Base-by-base conservation (phyloP, 2,888 invertebrate species). In the Antheraea assamensis region DNA sequence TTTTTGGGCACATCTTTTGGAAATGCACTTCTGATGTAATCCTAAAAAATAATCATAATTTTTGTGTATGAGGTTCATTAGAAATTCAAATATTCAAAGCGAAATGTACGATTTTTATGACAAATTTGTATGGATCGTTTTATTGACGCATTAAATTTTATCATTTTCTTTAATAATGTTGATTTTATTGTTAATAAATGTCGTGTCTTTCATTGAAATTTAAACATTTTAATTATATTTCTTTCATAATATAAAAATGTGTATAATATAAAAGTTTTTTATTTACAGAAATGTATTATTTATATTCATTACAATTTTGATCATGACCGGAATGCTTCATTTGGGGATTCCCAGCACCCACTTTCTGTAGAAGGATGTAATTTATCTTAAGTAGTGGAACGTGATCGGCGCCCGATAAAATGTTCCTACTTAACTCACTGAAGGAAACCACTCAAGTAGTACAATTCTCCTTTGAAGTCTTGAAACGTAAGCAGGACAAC, bases 401-500 rank as follows among this genome's bases (percentile, higher is more conserved):
- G 91, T 91, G 91, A 88, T 85, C 84, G 73, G 86, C 80, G 75
- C 86, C 75, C 81, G 82, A 84, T 86, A 85, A 75, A 74, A 74
- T 76, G 73, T 76, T 78, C 79, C 83, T 30, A 64, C 27, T 64
- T 64, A 64, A 30, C 61, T 27, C 61, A 19, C 27, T 64, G 61
- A 64, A 64, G 61, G 27, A 64, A 64, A 64, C 61, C 61, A 30
- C 61, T 64, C 5, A 13, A 58, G 15, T 64, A 13, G 42, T 30
- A 64, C 30, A 30, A 64, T 27, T 64, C 27, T 30, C 61, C 61
- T 64, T 64, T 64, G 61, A 64, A 64, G 61, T 27, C 27, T 64
- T 21, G 61, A 64, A 64, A 64, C 61, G 61, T 64, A 64, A 64
- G 61, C 61, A 64, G 0, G 10, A 58, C 17, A 19, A 64, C 61